These are phyloP conservation scores for Luscinia luscinia DNA, from an alignment of 2,797 vertebrate genomes.

Conservation along the genomic window DNA sequence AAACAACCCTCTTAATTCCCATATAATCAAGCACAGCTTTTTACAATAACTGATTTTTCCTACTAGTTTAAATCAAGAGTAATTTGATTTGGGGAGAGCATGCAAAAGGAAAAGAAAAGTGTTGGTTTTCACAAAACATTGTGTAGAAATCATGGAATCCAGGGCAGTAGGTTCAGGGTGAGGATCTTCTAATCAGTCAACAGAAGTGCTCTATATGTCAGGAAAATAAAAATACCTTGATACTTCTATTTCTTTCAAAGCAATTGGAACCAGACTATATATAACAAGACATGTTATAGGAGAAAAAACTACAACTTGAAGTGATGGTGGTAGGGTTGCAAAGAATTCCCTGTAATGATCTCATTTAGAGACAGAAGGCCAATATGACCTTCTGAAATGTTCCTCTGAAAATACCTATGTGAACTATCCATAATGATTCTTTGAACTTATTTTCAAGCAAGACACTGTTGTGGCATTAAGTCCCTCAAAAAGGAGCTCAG, in stretches of 20 bases:
- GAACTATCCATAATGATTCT: background rate
- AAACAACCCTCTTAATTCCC: accelerated
- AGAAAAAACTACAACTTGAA: background rate
- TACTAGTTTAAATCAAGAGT: background rate
- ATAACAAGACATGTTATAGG: background rate
- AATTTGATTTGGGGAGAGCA: background rate
- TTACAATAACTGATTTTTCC: background rate
- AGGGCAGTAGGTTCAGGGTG: background rate
- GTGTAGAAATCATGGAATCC: background rate
- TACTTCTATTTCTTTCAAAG: background rate
- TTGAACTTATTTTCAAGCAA: background rate
- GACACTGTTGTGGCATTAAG: background rate
- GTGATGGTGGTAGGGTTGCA: background rate
- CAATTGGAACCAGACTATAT: background rate
- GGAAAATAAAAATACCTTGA: background rate
- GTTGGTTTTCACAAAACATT: background rate
- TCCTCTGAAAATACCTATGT: background rate
- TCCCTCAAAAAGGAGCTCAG: background rate
- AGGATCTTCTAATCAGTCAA: background rate
- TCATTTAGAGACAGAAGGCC: background rate
- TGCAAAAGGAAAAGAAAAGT: background rate
- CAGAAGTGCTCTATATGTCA: background rate
- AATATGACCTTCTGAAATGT: background rate
- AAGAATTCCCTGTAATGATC: background rate
- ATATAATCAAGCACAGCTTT: background rate